Evolutionary conservation across 2,888 invertebrate species (phyloP).

Genomic region (Matsumyia berberina): DNA sequence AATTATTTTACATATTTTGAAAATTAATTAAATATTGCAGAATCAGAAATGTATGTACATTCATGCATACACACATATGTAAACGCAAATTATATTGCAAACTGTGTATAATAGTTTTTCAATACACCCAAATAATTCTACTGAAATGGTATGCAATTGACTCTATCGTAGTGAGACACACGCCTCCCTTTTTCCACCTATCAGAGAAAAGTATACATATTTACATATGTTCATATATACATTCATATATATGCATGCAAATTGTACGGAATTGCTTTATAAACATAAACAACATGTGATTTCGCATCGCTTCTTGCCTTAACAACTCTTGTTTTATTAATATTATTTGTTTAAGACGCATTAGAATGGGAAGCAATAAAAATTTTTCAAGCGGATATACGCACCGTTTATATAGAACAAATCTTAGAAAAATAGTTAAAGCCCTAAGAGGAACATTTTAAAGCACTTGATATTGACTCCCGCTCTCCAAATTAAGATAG

Average conservation of each 20-base stretch:
- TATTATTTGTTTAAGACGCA: constrained; percentile 55
- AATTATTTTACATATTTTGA: constrained; percentile 24
- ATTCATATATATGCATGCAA: not conserved
- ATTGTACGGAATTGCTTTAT: not conserved
- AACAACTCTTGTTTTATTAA: not conserved
- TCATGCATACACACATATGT: no score
- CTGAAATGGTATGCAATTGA: not conserved
- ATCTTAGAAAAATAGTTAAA: no score
- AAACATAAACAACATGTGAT: not conserved
- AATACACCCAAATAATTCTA: not conserved
- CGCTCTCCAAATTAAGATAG: no score
- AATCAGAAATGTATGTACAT: no score
- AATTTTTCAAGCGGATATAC: no score
- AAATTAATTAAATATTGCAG: not conserved
- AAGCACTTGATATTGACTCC: no score
- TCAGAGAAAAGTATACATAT: constrained; percentile 16
- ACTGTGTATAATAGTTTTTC: not conserved
- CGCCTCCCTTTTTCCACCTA: constrained; percentile 27
- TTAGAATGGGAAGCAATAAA: constrained; percentile 3
- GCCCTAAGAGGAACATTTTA: no score
- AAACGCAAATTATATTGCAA: not conserved
- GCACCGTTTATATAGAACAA: no score
- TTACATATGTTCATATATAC: no score
- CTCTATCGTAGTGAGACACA: constrained; percentile 1
- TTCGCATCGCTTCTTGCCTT: not conserved